These are phyloP conservation scores for Geothlypis trichas DNA, from an alignment of 2,113 vertebrate species.

Conservation along the genomic window DNA sequence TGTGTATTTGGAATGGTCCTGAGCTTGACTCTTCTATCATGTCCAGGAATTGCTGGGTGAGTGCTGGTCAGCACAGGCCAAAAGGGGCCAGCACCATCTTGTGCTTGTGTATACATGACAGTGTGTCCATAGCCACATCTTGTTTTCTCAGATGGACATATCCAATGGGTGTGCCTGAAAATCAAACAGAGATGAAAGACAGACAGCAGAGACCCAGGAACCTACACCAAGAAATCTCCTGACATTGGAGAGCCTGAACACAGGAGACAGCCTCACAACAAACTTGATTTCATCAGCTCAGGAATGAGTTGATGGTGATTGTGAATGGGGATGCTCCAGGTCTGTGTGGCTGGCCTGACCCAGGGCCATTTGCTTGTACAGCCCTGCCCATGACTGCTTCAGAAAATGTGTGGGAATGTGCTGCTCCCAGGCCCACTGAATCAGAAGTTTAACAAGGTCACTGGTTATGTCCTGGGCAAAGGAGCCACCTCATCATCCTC, in stretches of 20 bases:
- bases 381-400: neutral
- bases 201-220: neutral
- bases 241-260: rapidly evolving
- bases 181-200: neutral
- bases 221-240: neutral
- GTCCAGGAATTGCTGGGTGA: neutral
- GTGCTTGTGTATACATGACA: neutral
- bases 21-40: neutral
- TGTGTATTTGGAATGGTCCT: neutral
- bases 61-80: neutral
- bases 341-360: neutral
- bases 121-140: neutral
- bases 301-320: neutral
- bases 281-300: neutral
- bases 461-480: neutral
- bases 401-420: neutral
- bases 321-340: neutral
- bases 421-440: neutral
- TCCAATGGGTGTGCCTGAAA: neutral
- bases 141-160: neutral
- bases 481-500: rapidly evolving
- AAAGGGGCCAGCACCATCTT: neutral
- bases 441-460: neutral
- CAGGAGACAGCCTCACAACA: neutral
- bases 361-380: neutral